Conservation (phyloP, 2,888 invertebrate genomes). For the Dugesia japonica region DNA sequence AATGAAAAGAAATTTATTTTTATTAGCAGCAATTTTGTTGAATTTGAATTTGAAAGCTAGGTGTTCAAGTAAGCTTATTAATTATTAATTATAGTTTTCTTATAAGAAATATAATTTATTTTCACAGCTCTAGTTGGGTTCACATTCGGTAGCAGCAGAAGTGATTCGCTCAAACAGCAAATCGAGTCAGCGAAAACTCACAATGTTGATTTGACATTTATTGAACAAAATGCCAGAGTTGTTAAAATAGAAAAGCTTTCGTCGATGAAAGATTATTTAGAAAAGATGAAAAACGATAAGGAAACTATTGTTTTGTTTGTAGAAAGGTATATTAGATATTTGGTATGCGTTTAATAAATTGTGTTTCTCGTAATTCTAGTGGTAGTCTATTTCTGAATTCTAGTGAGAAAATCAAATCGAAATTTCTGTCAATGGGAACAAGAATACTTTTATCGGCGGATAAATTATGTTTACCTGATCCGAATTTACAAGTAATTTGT, state of each 20-base stretch:
- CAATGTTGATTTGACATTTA: background rate
- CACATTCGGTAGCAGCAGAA: background rate
- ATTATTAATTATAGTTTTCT: too few species aligned
- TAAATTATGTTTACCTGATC: background rate
- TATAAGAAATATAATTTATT: too few species aligned
- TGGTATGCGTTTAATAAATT: background rate
- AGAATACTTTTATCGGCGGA: background rate
- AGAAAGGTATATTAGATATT: background rate
- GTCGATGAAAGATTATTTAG: background rate
- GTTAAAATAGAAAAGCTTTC: background rate
- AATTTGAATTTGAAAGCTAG: too few species aligned
- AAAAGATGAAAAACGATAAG: background rate
- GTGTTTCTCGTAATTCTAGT: background rate
- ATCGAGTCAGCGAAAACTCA: background rate
- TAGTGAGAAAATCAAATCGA: background rate
- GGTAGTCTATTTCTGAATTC: background rate
- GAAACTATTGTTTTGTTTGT: background rate
- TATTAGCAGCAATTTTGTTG: too few species aligned
- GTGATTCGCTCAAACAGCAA: background rate
- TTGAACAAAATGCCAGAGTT: background rate
- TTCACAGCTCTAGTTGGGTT: too few species aligned
- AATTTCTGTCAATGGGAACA: background rate
- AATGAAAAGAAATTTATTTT: too few species aligned
- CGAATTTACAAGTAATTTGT: background rate
- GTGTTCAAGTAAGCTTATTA: too few species aligned